Evolutionary conservation across 2,888 invertebrate genomes (phyloP), one percentile per base, ranked within the genome.

Genomic region (Psylliodes chrysocephalus): DNA sequence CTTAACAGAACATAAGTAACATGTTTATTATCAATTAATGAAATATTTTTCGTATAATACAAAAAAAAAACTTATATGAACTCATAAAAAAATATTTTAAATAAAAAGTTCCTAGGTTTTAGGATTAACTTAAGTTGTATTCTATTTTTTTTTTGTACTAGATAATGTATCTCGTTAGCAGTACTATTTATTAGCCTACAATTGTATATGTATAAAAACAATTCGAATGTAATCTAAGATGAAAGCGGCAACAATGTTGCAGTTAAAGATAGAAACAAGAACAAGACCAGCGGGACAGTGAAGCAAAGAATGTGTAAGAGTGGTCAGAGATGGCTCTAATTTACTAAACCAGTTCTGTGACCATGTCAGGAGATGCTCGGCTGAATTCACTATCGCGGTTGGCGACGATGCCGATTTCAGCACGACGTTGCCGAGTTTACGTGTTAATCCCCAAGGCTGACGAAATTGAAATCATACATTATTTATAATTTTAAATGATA

Each of bases 281-380:
- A 79, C 77, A 79, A 79, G 79, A 79, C 76, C 79, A 77, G 78
- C 78, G 76, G 78, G 77, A 78, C 78, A 76, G 74, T 73, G 73
- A 75, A 76, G 76, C 75, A 51, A 57, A 40, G 54, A 59, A 59
- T 51, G 40, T 75, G 76, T 75, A 75, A 75, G 74, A 76, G 73
- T 78, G 76, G 77, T 75, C 77, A 75, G 75, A 76, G 78, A 79
- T 80, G 80, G 79, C 73, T 79, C 81, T 79, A 80, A 80, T 81
- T 80, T 80, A 80, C 78, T 80, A 81, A 81, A 81, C 81, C 80
- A 80, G 81, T 81, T 80, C 79, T 78, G 76, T 80, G 79, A 80
- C 80, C 81, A 80, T 81, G 81, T 81, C 80, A 80, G 78, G 80
- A 73, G 78, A 78, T 77, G 80, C 79, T 78, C 73, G 73, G 77